Base-by-base conservation (phyloP, 2,888 invertebrate species). In the Fragum whitleyi region DNA sequence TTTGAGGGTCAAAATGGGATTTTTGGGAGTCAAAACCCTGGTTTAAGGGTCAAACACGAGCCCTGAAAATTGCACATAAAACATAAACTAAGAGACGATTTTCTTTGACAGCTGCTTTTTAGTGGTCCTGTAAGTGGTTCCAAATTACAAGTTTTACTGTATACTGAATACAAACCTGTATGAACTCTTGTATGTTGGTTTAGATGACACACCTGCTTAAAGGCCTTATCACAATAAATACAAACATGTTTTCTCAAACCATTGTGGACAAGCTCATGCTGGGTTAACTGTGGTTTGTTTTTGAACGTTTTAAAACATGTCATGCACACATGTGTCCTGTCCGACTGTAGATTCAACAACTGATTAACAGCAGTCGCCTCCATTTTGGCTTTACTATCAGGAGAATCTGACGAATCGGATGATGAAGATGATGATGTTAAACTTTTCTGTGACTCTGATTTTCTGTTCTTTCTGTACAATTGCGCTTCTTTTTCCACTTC, bases 171-270 rank as follows among this genome's bases (percentile, higher is more conserved):
- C n/a, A n/a, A n/a, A 98, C 98, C 98, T 94, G 98, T 98, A 95
- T 98, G 98, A 78, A 98, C 95, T 90, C 98, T 96, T 67, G 98
- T 98, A 94, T 98, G 98, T 93, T 98, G 98, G 93, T 98, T 98
- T 14, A 98, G 98, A 94, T 98, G 98, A 92, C 97, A 98, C 86
- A 98, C 96, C 95, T 98, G 98, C 94, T 98, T 98, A 95, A 98
- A 98, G 93, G 98, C 95, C 87, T 98, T 95, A 94, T 98, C 98
- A 95, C 98, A 98, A 95, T 98, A 98, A 92, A 97, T 97, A 95
- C 98, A 98, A 95, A 98, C 98, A 95, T 98, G 98, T 14, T 98
- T 98, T 94, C 98, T 98, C 94, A 98, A 98, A 73, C 98, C 98
- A 26, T 98, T 98, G 94, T 99, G 99, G 75, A 99, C 98, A 91